Evolutionary conservation across 1,140 invertebrate genomes (phyloP).

Genomic region (Trichomalopsis sarcophagae): DNA sequence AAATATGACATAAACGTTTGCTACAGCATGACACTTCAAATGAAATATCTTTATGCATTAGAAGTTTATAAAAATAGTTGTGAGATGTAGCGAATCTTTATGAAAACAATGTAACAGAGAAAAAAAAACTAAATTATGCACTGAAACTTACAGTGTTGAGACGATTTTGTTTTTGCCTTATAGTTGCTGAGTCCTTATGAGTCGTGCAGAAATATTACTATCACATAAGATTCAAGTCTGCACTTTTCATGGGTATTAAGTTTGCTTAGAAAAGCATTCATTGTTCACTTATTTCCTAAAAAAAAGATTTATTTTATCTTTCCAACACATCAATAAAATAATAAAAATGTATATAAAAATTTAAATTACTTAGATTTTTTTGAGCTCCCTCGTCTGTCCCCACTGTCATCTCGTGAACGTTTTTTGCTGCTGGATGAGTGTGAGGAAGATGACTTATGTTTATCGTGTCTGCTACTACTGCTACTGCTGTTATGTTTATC

Average conservation of each 20-base stretch:
- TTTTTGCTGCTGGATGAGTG: constrained; percentile 77
- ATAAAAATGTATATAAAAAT: background rate
- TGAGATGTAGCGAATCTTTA: constrained; percentile 18
- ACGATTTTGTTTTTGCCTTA: constrained; percentile 38
- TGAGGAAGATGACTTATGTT: constrained; percentile 70
- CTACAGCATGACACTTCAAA: constrained; percentile 1
- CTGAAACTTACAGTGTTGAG: constrained; percentile 28
- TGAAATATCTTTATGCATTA: constrained; percentile 12
- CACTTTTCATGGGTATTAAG: constrained; percentile 22
- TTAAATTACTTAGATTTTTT: constrained; percentile 80
- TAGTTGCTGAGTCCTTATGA: constrained; percentile 15
- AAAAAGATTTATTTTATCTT: constrained; percentile 1
- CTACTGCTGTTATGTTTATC: constrained; percentile 61
- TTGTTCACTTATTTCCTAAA: constrained; percentile 43
- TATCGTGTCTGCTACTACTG: constrained; percentile 49
- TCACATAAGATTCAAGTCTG: constrained; percentile 29
- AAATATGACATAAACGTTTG: constrained; percentile 34
- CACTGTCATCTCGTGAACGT: constrained; percentile 83
- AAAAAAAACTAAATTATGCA: constrained; percentile 37
- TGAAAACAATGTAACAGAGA: constrained; percentile 32
- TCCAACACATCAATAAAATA: background rate
- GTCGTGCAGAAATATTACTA: constrained; percentile 18
- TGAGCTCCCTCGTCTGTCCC: constrained; percentile 79
- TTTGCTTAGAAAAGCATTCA: constrained; percentile 3
- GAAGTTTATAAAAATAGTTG: constrained; percentile 50